phyloP scores from a whole-genome alignment of 2,888 invertebrate species.

The Nemoura dubitans region DNA sequence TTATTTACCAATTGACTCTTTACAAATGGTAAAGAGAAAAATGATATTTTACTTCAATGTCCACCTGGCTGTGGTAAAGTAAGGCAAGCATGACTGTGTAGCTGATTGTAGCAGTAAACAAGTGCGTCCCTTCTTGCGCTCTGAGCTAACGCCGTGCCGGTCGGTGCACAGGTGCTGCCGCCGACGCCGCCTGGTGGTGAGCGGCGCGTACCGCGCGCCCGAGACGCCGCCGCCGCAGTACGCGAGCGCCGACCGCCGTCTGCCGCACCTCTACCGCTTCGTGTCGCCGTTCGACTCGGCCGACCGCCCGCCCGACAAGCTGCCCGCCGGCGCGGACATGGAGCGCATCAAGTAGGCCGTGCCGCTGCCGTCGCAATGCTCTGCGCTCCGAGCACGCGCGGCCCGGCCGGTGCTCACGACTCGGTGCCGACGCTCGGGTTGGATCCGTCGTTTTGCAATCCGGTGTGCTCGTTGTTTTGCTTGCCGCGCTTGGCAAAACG shows the following conservation, averaged over 20 bases:
- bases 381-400: neutral
- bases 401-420: neutral
- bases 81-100: no score
- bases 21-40: no score
- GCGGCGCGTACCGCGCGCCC: conserved; percentile 40
- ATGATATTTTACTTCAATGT: no score
- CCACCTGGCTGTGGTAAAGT: no score
- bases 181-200: conserved; percentile 50
- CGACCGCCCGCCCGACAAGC: neutral
- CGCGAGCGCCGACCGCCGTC: conserved; percentile 39
- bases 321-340: neutral
- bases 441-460: no score
- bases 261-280: conserved; percentile 52
- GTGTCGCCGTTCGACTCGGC: conserved; percentile 50
- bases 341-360: neutral
- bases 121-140: no score
- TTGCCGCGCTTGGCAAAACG: no score
- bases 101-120: no score
- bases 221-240: conserved; percentile 52
- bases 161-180: conserved; percentile 51
- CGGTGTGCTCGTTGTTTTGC: no score
- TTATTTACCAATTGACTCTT: no score
- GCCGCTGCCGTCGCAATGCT: neutral
- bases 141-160: no score
- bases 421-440: no score